Percentiles rank a stretch among this genome's conserved stretches.
Conservation (phyloP, 1,140 invertebrate species). For the Drosophila rufa region DNA sequence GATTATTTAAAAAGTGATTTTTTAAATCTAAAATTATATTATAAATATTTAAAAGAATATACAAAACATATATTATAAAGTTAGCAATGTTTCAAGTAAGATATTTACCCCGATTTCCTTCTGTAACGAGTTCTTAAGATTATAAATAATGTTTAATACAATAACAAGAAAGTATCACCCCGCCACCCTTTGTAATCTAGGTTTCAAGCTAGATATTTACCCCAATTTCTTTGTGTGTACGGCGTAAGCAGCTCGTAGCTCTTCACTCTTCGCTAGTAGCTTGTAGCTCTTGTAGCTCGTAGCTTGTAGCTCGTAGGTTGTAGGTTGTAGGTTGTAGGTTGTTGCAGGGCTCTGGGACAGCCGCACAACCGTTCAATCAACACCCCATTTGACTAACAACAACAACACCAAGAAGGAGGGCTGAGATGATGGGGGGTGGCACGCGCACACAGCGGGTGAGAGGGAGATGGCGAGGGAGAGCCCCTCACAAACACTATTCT, state of each 20-base stretch:
- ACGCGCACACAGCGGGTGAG: constrained; percentile 4
- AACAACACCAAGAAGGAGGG: constrained; percentile 19
- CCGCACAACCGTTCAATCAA: constrained; percentile 78
- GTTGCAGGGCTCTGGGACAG: constrained; percentile 13
- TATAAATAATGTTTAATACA: not conserved
- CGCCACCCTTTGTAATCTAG: not conserved
- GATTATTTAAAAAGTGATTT: too few relatives aligned
- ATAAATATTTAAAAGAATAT: too few relatives aligned
- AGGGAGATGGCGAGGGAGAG: not conserved
- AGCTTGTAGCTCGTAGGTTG: too few relatives aligned
- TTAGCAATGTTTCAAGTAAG: too few relatives aligned
- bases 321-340: constrained; percentile 13
- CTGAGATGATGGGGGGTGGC: constrained; percentile 12
- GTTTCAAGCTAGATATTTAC: not conserved
- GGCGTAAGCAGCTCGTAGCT: constrained; percentile 4
- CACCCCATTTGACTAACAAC: constrained; percentile 80
- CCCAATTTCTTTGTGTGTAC: not conserved
- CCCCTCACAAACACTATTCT: constrained; percentile 73
- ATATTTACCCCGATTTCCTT: too few relatives aligned
- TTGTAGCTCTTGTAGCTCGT: not conserved
- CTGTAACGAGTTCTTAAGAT: too few relatives aligned
- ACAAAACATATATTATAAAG: too few relatives aligned
- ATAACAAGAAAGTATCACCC: not conserved
- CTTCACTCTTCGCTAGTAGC: not conserved
- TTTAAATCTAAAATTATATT: too few relatives aligned